phyloP scores from a whole-genome alignment of 2,113 vertebrate genomes.

The Craseonycteris thonglongyai region DNA sequence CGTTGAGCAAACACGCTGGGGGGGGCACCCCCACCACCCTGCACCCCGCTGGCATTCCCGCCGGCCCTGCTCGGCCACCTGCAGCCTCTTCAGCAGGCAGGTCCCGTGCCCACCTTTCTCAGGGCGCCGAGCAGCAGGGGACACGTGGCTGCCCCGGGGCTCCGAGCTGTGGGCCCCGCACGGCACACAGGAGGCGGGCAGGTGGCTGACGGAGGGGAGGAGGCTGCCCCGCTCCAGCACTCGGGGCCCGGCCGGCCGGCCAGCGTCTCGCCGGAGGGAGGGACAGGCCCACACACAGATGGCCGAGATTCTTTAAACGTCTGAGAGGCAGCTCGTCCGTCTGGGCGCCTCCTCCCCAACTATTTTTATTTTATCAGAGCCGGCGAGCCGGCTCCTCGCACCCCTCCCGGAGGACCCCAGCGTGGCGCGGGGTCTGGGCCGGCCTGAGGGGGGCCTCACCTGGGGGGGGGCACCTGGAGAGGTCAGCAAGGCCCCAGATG shows the following conservation, averaged over 20 bases:
- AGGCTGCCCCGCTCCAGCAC: background rate
- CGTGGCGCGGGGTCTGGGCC: too few relatives aligned
- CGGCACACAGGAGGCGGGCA: rapidly evolving
- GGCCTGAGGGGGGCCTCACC: too few relatives aligned
- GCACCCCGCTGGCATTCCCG: too few relatives aligned
- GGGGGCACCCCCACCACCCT: background rate
- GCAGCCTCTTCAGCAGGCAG: background rate
- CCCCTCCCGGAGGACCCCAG: background rate
- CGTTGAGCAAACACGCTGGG: too few relatives aligned
- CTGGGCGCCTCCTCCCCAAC: slow-evolving; percentile 57
- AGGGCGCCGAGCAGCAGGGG: too few relatives aligned
- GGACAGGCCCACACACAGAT: slow-evolving; percentile 55
- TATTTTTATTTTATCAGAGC: slow-evolving; percentile 53
- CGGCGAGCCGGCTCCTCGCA: background rate
- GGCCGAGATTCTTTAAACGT: slow-evolving; percentile 29
- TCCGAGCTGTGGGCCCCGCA: rapidly evolving
- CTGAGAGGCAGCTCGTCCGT: slow-evolving; percentile 36
- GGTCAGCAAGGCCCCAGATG: background rate
- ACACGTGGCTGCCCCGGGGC: too few relatives aligned
- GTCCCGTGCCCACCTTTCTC: rapidly evolving
- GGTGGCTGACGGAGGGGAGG: background rate
- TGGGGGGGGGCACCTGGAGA: rapidly evolving
- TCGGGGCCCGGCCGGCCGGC: background rate
- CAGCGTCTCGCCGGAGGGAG: background rate
- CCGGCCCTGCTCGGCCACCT: background rate